These are phyloP conservation scores for Synergus gifuensis DNA, from an alignment of 2,888 invertebrate species.

Conservation along the genomic window DNA sequence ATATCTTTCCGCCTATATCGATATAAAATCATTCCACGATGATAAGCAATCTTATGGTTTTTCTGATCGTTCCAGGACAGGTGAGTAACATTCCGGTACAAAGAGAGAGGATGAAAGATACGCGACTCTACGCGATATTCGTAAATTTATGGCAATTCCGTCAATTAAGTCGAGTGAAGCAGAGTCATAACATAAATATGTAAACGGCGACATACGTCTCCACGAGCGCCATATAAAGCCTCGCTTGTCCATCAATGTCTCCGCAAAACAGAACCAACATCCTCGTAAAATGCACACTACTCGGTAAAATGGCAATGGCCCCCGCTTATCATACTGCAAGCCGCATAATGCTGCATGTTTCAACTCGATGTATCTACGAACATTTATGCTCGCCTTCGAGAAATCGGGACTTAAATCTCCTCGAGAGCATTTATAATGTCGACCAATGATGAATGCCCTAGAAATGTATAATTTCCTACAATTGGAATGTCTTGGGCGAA, in stretches of 20 bases:
- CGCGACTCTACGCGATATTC: slow-evolving; percentile 58
- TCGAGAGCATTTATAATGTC: slow-evolving; percentile 18
- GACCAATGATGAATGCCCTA: slow-evolving; percentile 20
- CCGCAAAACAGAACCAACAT: slow-evolving; percentile 68
- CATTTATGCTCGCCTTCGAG: slow-evolving; percentile 33
- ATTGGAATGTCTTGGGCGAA: background rate
- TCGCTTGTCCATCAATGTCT: slow-evolving; percentile 77
- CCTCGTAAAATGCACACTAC: slow-evolving; percentile 70
- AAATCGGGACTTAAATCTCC: slow-evolving; percentile 49
- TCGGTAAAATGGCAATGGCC: slow-evolving; percentile 68
- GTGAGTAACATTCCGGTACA: slow-evolving; percentile 6
- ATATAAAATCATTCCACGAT: no score
- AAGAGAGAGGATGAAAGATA: slow-evolving; percentile 43
- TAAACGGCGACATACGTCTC: slow-evolving; percentile 71
- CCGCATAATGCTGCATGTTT: slow-evolving; percentile 52
- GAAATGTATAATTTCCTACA: slow-evolving; percentile 1
- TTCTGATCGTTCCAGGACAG: background rate
- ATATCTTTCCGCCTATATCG: no score
- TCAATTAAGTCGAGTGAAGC: slow-evolving; percentile 76
- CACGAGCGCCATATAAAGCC: slow-evolving; percentile 72
- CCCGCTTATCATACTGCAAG: slow-evolving; percentile 71
- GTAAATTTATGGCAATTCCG: slow-evolving; percentile 76
- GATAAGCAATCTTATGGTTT: background rate
- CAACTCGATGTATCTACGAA: slow-evolving; percentile 46
- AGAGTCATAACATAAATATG: slow-evolving; percentile 77